Evolutionary conservation across 2,113 vertebrate species (phyloP).

Genomic region (Anarrhichthys ocellatus): DNA sequence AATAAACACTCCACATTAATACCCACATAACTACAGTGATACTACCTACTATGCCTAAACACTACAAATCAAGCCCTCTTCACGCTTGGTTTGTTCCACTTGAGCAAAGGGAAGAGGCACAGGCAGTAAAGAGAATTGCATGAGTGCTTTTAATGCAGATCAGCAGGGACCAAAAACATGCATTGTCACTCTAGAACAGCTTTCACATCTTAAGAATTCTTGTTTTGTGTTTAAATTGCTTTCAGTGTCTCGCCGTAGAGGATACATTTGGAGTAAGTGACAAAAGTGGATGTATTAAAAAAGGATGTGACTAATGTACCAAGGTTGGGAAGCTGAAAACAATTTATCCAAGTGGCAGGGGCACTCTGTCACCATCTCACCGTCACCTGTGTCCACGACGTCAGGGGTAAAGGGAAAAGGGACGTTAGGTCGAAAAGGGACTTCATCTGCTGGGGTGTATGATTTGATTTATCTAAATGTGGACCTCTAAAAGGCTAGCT

Average conservation of each 20-base stretch:
- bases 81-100: constrained; percentile 35
- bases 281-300: not conserved
- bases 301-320: not conserved
- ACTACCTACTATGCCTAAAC: constrained; percentile 10
- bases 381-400: constrained; percentile 12
- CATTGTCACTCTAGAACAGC: constrained; percentile 6
- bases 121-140: constrained; percentile 24
- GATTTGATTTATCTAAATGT: constrained; percentile 55
- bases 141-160: constrained; percentile 16
- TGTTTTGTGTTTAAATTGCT: constrained; percentile 3
- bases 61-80: constrained; percentile 25
- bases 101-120: constrained; percentile 1
- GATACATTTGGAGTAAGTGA: not conserved
- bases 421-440: constrained; percentile 30
- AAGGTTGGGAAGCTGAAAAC: not conserved
- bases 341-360: constrained; percentile 9
- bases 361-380: not conserved
- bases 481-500: constrained; percentile 21
- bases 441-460: constrained; percentile 34
- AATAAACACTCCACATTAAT: constrained; percentile 47
- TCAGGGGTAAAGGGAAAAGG: constrained; percentile 24
- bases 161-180: constrained; percentile 21
- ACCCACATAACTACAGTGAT: constrained; percentile 26
- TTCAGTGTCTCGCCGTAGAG: not conserved
- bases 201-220: not conserved